A percentile compares a stretch with the other conserved stretches of the same genome.
These are phyloP conservation scores for Sminthurides aquaticus DNA, from an alignment of 2,888 invertebrate genomes.

Conservation along the genomic window DNA sequence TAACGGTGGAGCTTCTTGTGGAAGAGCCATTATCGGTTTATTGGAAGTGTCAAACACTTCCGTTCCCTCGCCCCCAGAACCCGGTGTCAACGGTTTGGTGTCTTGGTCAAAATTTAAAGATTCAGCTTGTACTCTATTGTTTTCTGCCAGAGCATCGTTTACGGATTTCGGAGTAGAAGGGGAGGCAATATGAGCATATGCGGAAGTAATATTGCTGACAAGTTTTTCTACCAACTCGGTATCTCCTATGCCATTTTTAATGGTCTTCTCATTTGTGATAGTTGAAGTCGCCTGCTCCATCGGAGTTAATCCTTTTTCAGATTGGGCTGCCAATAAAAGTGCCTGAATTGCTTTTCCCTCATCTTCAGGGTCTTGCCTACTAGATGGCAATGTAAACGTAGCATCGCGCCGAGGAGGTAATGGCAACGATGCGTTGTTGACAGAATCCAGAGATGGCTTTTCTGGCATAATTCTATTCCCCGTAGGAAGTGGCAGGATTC, in stretches of 20 bases:
- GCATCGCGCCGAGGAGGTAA: background rate
- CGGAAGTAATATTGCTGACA: background rate
- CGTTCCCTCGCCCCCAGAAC: background rate
- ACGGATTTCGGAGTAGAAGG: background rate
- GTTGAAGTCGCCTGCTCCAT: background rate
- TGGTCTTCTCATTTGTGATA: background rate
- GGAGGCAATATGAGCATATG: background rate
- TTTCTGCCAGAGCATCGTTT: background rate
- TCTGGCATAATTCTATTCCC: background rate
- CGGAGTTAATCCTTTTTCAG: background rate
- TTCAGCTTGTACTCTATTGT: background rate
- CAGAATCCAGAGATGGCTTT: background rate
- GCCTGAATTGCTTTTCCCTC: conserved; percentile 1
- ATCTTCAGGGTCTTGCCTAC: background rate
- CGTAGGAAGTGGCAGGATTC: background rate
- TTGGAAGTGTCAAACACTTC: background rate
- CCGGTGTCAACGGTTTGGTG: no score
- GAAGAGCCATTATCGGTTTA: background rate
- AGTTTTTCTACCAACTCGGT: background rate
- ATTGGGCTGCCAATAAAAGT: background rate
- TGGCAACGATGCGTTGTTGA: background rate
- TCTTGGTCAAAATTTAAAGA: no score
- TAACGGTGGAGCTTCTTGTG: background rate
- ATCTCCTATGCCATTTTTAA: background rate
- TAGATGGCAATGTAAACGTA: background rate